Evolutionary conservation across 2,797 vertebrate species (phyloP).

Genomic region (Manis pentadactyla): DNA sequence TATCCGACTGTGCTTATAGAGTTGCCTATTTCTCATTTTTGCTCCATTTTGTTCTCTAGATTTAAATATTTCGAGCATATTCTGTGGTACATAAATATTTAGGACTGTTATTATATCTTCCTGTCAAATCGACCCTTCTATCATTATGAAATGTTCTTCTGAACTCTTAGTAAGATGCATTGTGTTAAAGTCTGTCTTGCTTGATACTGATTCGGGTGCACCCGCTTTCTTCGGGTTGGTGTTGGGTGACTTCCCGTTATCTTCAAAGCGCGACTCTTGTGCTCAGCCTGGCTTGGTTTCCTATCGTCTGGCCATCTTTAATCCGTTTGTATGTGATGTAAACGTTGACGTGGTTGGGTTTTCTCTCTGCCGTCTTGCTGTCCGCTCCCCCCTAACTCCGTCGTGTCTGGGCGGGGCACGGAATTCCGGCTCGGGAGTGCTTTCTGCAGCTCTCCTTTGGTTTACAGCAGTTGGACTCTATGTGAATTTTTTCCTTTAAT

Average conservation of each 20-base stretch:
- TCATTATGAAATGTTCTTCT: background rate
- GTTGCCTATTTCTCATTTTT: accelerated
- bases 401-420: background rate
- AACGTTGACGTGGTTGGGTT: too few relatives aligned
- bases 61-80: background rate
- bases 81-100: too few relatives aligned
- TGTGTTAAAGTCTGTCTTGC: accelerated
- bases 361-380: background rate
- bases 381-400: background rate
- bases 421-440: background rate
- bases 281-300: too few relatives aligned
- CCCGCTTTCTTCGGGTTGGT: too few relatives aligned
- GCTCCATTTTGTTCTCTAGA: background rate
- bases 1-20: background rate
- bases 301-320: background rate
- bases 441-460: background rate
- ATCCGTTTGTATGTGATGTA: accelerated
- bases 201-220: accelerated
- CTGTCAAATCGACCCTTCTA: accelerated
- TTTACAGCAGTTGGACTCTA: background rate
- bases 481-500: background rate
- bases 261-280: background rate
- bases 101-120: accelerated
- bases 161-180: accelerated
- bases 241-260: background rate